These are phyloP conservation scores for Neria commutata DNA, from an alignment of 2,888 invertebrate species.

Conservation along the genomic window DNA sequence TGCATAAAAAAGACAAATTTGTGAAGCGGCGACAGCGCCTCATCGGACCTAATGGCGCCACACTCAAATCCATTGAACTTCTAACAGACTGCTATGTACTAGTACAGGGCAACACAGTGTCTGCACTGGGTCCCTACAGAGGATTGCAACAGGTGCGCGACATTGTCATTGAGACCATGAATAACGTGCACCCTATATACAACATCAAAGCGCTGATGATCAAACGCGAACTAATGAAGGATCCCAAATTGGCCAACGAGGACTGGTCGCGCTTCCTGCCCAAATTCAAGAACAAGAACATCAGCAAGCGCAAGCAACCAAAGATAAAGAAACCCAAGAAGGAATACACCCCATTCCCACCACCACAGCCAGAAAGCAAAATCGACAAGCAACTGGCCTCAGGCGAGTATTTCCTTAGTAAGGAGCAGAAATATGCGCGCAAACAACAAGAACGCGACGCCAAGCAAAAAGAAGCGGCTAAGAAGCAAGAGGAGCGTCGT, in stretches of 20 bases:
- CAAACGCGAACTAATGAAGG: constrained; percentile 91
- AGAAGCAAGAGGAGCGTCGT: constrained; percentile 76
- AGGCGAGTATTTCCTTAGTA: constrained; percentile 95
- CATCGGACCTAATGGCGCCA: constrained; percentile 98
- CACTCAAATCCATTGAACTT: constrained; percentile 94
- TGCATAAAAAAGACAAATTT: constrained; percentile 91
- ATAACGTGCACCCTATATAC: constrained; percentile 98
- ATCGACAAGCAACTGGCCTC: constrained; percentile 90
- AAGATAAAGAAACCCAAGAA: constrained; percentile 89
- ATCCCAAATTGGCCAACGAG: constrained; percentile 88
- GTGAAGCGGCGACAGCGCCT: constrained; percentile 91
- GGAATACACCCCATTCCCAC: constrained; percentile 97
- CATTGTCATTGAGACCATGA: constrained; percentile 96
- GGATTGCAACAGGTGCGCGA: constrained; percentile 86
- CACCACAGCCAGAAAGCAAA: constrained; percentile 90
- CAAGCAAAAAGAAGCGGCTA: constrained; percentile 76
- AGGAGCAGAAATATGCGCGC: constrained; percentile 77
- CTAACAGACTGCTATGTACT: constrained; percentile 95
- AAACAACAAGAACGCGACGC: constrained; percentile 76
- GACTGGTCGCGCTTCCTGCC: constrained; percentile 98
- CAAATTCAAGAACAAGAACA: constrained; percentile 88
- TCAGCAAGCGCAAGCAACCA: constrained; percentile 85
- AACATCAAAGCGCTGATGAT: constrained; percentile 98
- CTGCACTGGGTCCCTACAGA: constrained; percentile 94
- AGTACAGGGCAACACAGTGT: constrained; percentile 96